Conservation (phyloP, 2,888 invertebrate species). For the Dimorphilus gyrociliatus region DNA sequence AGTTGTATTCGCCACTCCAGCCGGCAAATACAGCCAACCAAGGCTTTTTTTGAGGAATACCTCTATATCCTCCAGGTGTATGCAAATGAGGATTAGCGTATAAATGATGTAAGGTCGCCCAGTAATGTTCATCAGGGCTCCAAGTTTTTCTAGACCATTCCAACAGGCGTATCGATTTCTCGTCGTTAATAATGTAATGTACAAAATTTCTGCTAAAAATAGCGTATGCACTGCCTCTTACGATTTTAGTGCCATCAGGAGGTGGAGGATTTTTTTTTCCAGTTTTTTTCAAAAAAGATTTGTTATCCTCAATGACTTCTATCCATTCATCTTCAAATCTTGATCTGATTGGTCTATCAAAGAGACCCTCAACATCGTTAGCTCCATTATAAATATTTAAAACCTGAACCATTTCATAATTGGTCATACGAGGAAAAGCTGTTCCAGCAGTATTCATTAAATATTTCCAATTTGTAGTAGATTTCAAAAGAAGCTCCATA, state of each 20-base stretch:
- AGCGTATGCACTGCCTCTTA: conserved; percentile 33
- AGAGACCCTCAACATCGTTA: conserved; percentile 33
- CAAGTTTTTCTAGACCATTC: conserved; percentile 25
- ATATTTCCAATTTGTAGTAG: conserved; percentile 22
- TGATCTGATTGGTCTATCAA: conserved; percentile 14
- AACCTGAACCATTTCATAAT: conserved; percentile 30
- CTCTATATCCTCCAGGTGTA: conserved; percentile 26
- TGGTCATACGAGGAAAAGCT: conserved; percentile 31
- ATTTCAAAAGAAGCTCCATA: conserved; percentile 22
- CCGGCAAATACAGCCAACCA: conserved; percentile 15
- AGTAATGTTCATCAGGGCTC: conserved; percentile 34
- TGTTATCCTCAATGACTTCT: conserved; percentile 8
- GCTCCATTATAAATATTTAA: conserved; percentile 30
- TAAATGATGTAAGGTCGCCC: conserved; percentile 29
- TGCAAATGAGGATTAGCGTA: conserved; percentile 18
- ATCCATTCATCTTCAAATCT: conserved; percentile 12
- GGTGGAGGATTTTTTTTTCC: conserved; percentile 10
- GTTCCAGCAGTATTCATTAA: conserved; percentile 33
- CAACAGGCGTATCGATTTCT: conserved; percentile 19
- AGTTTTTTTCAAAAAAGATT: conserved; percentile 14
- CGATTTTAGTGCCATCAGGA: conserved; percentile 16
- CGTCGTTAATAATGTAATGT: conserved; percentile 20
- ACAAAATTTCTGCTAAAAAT: conserved; percentile 29
- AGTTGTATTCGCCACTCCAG: conserved; percentile 13
- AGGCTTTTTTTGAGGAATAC: conserved; percentile 12